Evolutionary conservation across 2,888 invertebrate genomes (phyloP), one percentile per base, ranked within the genome.

Genomic region (Idaea straminata): DNA sequence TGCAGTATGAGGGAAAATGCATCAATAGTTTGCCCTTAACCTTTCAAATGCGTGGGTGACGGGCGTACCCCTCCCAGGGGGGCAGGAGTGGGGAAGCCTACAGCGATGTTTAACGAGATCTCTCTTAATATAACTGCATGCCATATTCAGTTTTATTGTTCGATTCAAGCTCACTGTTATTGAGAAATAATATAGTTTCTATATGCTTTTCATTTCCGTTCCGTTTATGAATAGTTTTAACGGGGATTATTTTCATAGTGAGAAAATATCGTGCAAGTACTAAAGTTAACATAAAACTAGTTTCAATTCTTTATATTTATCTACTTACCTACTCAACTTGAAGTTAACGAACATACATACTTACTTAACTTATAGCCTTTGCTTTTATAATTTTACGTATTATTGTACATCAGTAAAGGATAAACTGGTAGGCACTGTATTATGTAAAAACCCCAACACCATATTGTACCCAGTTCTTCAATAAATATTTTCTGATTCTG

Each of bases 61-160:
- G 65, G 65, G 65, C 71, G 58, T 57, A 15, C 15, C 1, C 16
- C 60, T 61, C 35, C 61, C 16, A 13, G 16, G 13, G 7, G 47
- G 15, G 16, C 64, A 63, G 70, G 69, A 68, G 71, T 64, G 62
- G 73, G 69, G 71, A 73, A 74, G 82, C 83, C 81, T 74, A 77
- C 78, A 81, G 82, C 84, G 72, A 74, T 82, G 78, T 82, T 83
- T 80, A 87, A 87, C 87, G 86, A 87, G 87, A 84, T 85, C 83
- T 79, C 83, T 81, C 82, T 85, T 83, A 83, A 83, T 83, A 83
- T 78, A 80, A 78, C 78, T 80, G 80, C 81, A 77, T 76, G 73
- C 76, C 76, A 84, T 84, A 83, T 84, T 84, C 80, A 79, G 74
- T 79, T 76, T 77, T 79, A 80, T 79, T 78, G 73, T 79, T 78